A percentile compares a stretch with the other conserved stretches of the same genome.
phyloP scores from a whole-genome alignment of 2,888 invertebrate species.

The Sarcophaga rosellei region DNA sequence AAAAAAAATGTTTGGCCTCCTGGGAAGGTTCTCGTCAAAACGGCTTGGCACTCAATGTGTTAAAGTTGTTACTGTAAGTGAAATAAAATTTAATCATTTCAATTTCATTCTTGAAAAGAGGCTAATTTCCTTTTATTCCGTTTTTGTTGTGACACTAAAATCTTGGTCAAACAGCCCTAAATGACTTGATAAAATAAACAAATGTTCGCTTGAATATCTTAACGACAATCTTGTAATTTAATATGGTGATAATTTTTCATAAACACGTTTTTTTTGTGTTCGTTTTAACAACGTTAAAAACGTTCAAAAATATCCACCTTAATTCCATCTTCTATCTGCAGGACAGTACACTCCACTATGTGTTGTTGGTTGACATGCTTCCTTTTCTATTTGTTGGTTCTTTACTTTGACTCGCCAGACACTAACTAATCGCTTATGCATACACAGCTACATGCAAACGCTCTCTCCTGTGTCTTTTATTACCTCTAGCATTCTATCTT shows the following conservation, averaged over 20 bases:
- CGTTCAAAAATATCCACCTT: not conserved
- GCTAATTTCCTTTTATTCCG: not conserved
- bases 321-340: not conserved
- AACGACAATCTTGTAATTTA: slow-evolving; percentile 67
- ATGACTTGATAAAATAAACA: slow-evolving; percentile 50
- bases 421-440: slow-evolving; percentile 1
- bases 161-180: slow-evolving; percentile 11
- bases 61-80: too few relatives aligned
- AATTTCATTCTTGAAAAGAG: slow-evolving; percentile 19
- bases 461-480: not conserved
- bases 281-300: not conserved
- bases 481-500: too few relatives aligned
- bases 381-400: slow-evolving; percentile 1
- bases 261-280: slow-evolving; percentile 35
- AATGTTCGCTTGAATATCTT: slow-evolving; percentile 57
- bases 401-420: slow-evolving; percentile 14
- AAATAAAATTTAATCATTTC: too few relatives aligned
- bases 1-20: too few relatives aligned
- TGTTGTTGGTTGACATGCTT: not conserved
- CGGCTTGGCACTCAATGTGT: too few relatives aligned
- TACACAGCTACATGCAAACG: slow-evolving; percentile 4
- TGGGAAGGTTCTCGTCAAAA: too few relatives aligned
- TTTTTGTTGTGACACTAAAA: too few relatives aligned
- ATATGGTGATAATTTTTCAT: slow-evolving; percentile 66
- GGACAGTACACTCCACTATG: not conserved